These are phyloP conservation scores for Xenus cinereus DNA, from an alignment of 2,113 vertebrate genomes.

Conservation along the genomic window DNA sequence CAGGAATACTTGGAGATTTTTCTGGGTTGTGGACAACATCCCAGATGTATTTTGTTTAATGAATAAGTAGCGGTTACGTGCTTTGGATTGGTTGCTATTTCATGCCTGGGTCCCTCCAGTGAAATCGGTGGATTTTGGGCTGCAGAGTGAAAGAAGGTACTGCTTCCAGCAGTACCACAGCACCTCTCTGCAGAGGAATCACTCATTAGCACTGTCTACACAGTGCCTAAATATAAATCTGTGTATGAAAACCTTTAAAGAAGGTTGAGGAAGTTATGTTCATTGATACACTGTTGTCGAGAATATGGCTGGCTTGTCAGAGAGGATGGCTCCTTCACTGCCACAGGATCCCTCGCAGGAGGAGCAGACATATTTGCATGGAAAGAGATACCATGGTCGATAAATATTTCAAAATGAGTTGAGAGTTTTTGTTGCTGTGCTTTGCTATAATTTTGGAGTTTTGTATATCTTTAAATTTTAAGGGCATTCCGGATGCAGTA, in stretches of 20 bases:
- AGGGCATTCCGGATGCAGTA: neutral
- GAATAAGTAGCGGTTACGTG: neutral
- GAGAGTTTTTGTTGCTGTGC: neutral
- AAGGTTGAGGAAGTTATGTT: neutral
- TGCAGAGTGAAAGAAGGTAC: neutral
- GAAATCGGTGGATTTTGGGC: neutral
- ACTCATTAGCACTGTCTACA: neutral
- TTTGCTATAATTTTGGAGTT: neutral
- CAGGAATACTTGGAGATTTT: neutral
- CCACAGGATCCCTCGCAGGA: neutral
- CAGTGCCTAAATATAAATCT: neutral
- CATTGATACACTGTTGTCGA: neutral
- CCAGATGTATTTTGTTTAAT: neutral
- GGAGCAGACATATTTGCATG: neutral
- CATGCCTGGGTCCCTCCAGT: neutral
- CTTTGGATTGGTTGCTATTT: neutral
- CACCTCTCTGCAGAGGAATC: neutral
- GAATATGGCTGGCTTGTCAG: neutral
- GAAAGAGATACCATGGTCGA: neutral
- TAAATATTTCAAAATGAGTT: neutral
- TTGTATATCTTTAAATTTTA: neutral
- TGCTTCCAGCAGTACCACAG: neutral
- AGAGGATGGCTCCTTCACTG: neutral
- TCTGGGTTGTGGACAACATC: neutral
- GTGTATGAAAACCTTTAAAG: neutral